Percentiles rank a stretch among this genome's conserved stretches.
Conservation (phyloP, 2,888 invertebrate species). For the Himalopsyche japonica region DNA sequence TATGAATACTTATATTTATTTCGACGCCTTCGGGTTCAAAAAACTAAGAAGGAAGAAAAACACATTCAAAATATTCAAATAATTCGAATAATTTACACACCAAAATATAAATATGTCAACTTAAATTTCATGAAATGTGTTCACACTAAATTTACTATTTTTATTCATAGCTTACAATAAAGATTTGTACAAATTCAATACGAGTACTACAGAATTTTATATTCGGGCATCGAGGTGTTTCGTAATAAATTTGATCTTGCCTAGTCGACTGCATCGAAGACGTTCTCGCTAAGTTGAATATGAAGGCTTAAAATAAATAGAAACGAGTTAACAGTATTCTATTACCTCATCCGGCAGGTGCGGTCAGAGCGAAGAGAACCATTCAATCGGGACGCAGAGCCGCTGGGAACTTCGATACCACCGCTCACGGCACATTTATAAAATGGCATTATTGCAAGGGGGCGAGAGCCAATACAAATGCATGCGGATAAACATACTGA, state of each 20-base stretch:
- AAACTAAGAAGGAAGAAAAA: too few species aligned
- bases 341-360: constrained; percentile 37
- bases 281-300: background rate
- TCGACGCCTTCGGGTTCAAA: too few species aligned
- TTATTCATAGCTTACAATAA: background rate
- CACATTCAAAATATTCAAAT: too few species aligned
- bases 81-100: too few species aligned
- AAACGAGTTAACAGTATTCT: constrained; percentile 13
- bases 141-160: too few species aligned
- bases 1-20: too few species aligned
- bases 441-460: too few species aligned
- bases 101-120: too few species aligned
- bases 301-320: background rate
- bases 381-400: constrained; percentile 6
- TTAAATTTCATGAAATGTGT: too few species aligned
- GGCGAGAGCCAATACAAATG: too few species aligned
- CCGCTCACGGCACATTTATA: too few species aligned
- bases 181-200: background rate
- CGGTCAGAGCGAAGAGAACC: background rate
- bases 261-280: background rate
- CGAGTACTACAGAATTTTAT: background rate
- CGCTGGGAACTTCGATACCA: constrained; percentile 6
- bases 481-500: too few species aligned
- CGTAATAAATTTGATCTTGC: background rate
- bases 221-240: background rate